phyloP scores from a whole-genome alignment of 2,113 vertebrate species.

The Catagonus wagneri region DNA sequence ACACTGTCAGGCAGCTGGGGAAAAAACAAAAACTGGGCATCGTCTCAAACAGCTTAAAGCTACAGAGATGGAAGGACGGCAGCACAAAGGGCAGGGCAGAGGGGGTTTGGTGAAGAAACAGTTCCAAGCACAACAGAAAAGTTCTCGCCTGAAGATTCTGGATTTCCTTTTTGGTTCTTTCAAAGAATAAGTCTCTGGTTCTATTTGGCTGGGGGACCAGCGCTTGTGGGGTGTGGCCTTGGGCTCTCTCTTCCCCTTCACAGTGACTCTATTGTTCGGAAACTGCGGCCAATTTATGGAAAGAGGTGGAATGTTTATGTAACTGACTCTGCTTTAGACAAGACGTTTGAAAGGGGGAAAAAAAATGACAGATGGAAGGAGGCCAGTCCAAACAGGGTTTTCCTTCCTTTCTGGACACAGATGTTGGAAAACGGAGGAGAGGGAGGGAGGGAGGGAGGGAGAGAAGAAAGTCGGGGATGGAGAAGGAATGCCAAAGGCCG shows the following conservation, averaged over 20 bases:
- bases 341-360: constrained; percentile 80
- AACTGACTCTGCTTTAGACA: constrained; percentile 91
- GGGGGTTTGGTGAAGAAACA: constrained; percentile 79
- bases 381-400: constrained; percentile 91
- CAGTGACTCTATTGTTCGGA: constrained; percentile 92
- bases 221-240: constrained; percentile 89
- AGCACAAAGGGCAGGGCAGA: constrained; percentile 62
- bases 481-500: constrained; percentile 51
- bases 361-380: constrained; percentile 85
- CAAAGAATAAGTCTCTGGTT: constrained; percentile 91
- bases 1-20: constrained; percentile 42
- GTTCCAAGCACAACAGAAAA: constrained; percentile 89
- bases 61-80: constrained; percentile 33
- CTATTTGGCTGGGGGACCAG: constrained; percentile 88
- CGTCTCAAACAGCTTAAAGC: constrained; percentile 44
- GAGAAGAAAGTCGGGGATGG: constrained; percentile 50
- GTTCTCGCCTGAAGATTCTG: constrained; percentile 89
- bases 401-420: constrained; percentile 93
- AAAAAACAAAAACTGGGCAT: constrained; percentile 59
- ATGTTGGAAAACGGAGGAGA: constrained; percentile 86
- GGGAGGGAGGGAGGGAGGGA: constrained; percentile 35
- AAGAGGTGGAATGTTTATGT: constrained; percentile 92
- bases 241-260: constrained; percentile 87
- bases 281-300: constrained; percentile 90
- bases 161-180: constrained; percentile 91